These are phyloP conservation scores for Syngnathus scovelli DNA, from an alignment of 2,113 vertebrate species.

Conservation along the genomic window DNA sequence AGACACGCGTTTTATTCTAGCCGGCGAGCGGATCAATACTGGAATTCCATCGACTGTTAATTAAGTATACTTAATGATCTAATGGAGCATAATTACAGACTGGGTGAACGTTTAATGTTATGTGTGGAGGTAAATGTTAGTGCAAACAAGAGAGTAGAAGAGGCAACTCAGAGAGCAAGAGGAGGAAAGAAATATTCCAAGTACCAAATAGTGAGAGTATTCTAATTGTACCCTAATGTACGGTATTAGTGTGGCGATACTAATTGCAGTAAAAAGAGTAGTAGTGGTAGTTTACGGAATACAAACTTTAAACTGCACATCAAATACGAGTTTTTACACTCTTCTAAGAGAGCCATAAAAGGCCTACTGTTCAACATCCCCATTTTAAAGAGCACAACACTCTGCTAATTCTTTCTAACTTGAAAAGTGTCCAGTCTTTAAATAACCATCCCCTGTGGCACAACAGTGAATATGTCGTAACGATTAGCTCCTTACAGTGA, in stretches of 20 bases:
- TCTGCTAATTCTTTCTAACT: not conserved
- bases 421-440: not conserved
- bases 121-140: not conserved
- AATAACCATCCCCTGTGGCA: not conserved
- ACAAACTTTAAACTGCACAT: not conserved
- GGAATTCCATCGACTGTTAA: slow-evolving; percentile 27
- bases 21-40: slow-evolving; percentile 6
- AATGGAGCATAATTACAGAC: slow-evolving; percentile 42
- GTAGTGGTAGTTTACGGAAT: not conserved
- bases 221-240: not conserved
- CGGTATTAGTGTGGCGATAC: not conserved
- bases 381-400: not conserved
- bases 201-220: not conserved
- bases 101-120: not conserved
- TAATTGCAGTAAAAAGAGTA: not conserved
- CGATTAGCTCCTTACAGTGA: not conserved
- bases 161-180: not conserved
- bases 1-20: slow-evolving; percentile 4
- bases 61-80: slow-evolving; percentile 44
- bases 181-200: not conserved
- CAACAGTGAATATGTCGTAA: not conserved
- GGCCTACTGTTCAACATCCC: not conserved
- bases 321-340: not conserved
- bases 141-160: slow-evolving; percentile 9
- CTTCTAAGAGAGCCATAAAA: not conserved